Evolutionary conservation across 2,113 vertebrate species (phyloP).

Genomic region (Syrrhaptes paradoxus): DNA sequence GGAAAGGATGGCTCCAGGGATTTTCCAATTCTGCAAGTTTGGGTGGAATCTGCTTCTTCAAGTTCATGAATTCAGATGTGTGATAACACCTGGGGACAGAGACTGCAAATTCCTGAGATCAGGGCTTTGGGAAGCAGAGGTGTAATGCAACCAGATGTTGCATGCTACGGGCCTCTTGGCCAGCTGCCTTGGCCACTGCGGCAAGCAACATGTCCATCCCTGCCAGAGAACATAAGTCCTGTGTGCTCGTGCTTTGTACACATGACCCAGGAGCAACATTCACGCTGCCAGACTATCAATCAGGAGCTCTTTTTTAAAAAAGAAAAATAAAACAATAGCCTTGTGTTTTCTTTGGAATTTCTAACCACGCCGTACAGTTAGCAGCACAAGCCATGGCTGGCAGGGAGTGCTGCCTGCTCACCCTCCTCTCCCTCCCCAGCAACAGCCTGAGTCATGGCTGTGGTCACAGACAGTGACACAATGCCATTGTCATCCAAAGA

Average conservation of each 20-base stretch:
- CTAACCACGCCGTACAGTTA: not conserved
- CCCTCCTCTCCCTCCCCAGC: not conserved
- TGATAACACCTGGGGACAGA: not conserved
- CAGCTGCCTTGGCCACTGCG: not conserved
- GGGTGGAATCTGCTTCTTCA: not conserved
- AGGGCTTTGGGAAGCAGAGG: not conserved
- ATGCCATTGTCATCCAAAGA: slow-evolving; percentile 55
- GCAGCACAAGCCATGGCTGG: not conserved
- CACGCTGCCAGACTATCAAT: not conserved
- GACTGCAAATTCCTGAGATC: not conserved
- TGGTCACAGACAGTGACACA: slow-evolving; percentile 66
- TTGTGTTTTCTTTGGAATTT: slow-evolving; percentile 9
- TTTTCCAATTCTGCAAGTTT: not conserved
- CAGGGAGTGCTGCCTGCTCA: not conserved
- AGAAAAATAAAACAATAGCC: not conserved
- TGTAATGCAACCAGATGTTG: not conserved
- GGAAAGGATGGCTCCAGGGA: not conserved
- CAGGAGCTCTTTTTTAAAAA: not conserved
- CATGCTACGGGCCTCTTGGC: not conserved
- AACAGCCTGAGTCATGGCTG: slow-evolving; percentile 51
- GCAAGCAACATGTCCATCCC: not conserved
- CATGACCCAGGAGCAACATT: not conserved
- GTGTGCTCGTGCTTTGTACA: not conserved
- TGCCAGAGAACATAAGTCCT: not conserved
- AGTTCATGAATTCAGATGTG: not conserved